Base-by-base conservation (phyloP, 2,113 vertebrate species). In the Pyxicephalus adspersus region DNA sequence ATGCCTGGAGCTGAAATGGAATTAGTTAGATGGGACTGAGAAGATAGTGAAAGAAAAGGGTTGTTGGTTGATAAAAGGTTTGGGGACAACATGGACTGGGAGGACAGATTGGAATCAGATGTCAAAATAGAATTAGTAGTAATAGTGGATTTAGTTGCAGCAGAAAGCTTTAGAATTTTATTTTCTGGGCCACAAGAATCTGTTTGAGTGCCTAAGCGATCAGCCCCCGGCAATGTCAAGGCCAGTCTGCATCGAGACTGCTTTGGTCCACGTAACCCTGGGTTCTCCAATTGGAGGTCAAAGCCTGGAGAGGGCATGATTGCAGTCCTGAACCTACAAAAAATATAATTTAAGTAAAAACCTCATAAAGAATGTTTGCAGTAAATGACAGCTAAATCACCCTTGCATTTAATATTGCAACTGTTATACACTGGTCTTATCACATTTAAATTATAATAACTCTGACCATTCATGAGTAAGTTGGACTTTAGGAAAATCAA, bases 161-260 rank as follows among this genome's bases (percentile, higher is more conserved):
- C 66, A 52, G 71, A 82, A 22, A 70, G 70, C 28, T 34, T 20
- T 19, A 82, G 71, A 6, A 60, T 66, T 15, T 28, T 22, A 45
- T 50, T 66, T 22, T 50, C 19, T 34, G 79, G n/a, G 20, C 15
- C 38, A 23, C n/a, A 22, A 15, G n/a, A n/a, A 15, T 64, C 15
- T 20, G 31, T 64, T 13, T 18, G 6, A 20, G 29, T 58, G 23
- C 8, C 65, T 13, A 50, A 25, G 22, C 11, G 34, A 50, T 66
- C 31, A 66, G 61, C 57, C 38, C 80, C 80, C 58, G 80, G 80
- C 71, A 82, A 65, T 5, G 71, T 82, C 60, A 82, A 38, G 31
- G 80, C 80, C 20, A 82, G 79, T 75, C 60, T 82, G 22, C 70
- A 28, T 1, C 80, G 71, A 66, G 80, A 61, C 23, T 38, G 34